Evolutionary conservation across 2,797 vertebrate species (phyloP).

Genomic region (Sylvilagus floridanus): DNA sequence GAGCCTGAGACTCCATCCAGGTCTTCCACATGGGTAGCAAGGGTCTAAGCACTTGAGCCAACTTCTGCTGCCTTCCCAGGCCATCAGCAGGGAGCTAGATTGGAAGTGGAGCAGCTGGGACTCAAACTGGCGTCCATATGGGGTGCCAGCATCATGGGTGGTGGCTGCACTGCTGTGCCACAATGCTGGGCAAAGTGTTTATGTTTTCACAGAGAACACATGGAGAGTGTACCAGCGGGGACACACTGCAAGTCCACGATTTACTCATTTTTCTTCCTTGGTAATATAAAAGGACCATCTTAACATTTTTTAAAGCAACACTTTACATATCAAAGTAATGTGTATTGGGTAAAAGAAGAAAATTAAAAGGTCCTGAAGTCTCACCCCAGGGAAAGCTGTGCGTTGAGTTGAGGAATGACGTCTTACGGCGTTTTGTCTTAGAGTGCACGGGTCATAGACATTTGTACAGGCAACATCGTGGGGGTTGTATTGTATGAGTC

Average conservation of each 20-base stretch:
- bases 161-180: no score
- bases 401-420: not conserved
- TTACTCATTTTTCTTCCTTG: not conserved
- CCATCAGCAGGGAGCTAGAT: no score
- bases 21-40: no score
- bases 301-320: slow-evolving; percentile 4
- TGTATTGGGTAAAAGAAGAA: slow-evolving; percentile 31
- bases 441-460: not conserved
- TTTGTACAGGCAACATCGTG: not conserved
- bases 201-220: not conserved
- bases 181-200: no score
- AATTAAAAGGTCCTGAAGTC: slow-evolving; percentile 24
- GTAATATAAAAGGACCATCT: not conserved
- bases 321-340: not conserved
- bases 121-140: no score
- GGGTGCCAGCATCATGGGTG: no score
- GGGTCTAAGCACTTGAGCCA: no score
- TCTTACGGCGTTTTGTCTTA: not conserved
- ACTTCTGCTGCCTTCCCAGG: no score
- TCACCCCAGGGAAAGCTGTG: not conserved
- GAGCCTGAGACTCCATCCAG: no score
- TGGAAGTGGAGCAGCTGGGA: no score
- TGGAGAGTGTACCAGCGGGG: not conserved
- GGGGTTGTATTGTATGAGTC: not conserved
- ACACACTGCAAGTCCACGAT: not conserved